Base-by-base conservation (phyloP, 2,888 invertebrate genomes). In the Lacanobia oleracea region DNA sequence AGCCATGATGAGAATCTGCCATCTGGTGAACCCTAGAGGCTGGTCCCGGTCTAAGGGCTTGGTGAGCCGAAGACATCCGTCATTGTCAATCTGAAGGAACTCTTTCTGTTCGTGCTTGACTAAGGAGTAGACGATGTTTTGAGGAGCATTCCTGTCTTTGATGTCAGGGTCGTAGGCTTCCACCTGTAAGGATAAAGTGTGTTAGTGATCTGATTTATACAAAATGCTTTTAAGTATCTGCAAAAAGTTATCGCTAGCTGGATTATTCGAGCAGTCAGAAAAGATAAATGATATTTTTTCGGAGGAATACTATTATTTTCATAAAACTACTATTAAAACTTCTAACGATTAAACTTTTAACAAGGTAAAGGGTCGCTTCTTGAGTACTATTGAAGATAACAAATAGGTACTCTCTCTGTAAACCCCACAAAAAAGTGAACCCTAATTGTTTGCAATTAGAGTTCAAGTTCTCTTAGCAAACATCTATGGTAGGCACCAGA, bases 31-130 rank as follows among this genome's bases (percentile, higher is more conserved):
- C 0, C 99, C 99, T 83, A 97, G 96, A 0, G 99, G 99, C 63
- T 97, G 97, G 93, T 99, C 99, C 23, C 99, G 96, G 92, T 99
- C 99, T 62, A 99, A 93, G 0, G 98, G 98, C 89, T 97, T 98
- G 23, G 97, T 97, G 67, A 98, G 92, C 14, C 96, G 96, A 63
- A 98, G 96, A 88, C 98, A 98, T 0, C 98, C 98, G 18, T 96
- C 95, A 72, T 97, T 97, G 87, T 98, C 97, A 54, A 98, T 98
- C 65, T 96, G 96, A 16, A 98, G 96, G 80, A 97, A 97, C 62
- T 97, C 97, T 75, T 97, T 97, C 81, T 98, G 97, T 64, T 98
- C 97, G 45, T 97, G 97, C 74, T 97, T 97, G 0, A 98, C 97
- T 64, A 98, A 96, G 16, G 96, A 97, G 86, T 98, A 98, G 0